These are phyloP conservation scores for Perithous albicinctus DNA, from an alignment of 2,888 invertebrate species.

Conservation along the genomic window DNA sequence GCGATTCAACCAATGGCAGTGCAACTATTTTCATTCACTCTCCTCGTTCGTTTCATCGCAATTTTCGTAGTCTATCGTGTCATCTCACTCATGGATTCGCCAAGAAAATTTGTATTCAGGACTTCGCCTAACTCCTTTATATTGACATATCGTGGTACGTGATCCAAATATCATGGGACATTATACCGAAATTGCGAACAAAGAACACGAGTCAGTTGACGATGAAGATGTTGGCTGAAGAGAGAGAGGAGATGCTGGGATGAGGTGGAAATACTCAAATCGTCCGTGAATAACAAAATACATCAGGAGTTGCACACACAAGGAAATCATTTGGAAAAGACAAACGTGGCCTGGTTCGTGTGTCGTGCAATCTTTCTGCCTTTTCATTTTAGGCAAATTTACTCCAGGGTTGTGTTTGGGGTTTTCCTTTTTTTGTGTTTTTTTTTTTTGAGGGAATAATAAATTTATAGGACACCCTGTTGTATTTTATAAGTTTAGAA, in stretches of 20 bases:
- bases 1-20: background rate
- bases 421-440: too few relatives aligned
- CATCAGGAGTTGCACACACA: slow-evolving; percentile 64
- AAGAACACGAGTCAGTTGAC: slow-evolving; percentile 64
- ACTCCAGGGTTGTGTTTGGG: too few relatives aligned
- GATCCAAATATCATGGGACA: slow-evolving; percentile 85
- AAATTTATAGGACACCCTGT: too few relatives aligned
- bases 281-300: slow-evolving; percentile 80
- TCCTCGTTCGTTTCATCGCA: background rate
- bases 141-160: slow-evolving; percentile 85
- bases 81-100: slow-evolving; percentile 24
- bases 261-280: slow-evolving; percentile 76
- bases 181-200: slow-evolving; percentile 83
- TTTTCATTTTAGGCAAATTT: too few relatives aligned
- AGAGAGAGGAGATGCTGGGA: background rate
- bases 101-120: slow-evolving; percentile 83
- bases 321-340: slow-evolving; percentile 80
- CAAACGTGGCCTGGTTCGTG: slow-evolving; percentile 53
- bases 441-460: too few relatives aligned
- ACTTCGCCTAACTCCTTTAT: slow-evolving; percentile 83
- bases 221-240: slow-evolving; percentile 1
- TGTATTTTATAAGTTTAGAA: too few relatives aligned
- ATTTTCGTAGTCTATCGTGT: slow-evolving; percentile 12
- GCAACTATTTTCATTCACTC: background rate
- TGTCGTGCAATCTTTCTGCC: background rate